Base-by-base conservation (phyloP, 1,140 invertebrate species). In the Aphis craccivora region DNA sequence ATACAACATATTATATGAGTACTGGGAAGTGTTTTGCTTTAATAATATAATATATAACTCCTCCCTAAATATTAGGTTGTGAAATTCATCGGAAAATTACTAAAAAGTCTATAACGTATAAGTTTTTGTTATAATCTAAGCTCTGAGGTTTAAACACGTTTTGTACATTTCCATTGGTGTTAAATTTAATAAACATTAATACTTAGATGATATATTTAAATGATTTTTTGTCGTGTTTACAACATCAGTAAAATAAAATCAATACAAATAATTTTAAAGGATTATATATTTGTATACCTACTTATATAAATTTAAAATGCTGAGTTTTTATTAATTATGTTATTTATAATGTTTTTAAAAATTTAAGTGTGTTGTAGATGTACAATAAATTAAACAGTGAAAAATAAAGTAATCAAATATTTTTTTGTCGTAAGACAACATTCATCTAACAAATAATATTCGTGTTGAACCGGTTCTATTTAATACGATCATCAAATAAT, bases 391-490 rank as follows among this genome's bases (percentile, higher is more conserved):
- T 22, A 22, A 84, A 84, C 37, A n/a, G 1, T n/a, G 11, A 67
- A 67, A 67, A 67, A 67, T 76, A 76, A 30, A 76, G 60, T n/a
- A n/a, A 76, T 76, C n/a, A 76, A 76, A n/a, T 67, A 76, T 76
- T 76, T n/a, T 67, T 67, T 76, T 76, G 60, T 76, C 60, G 60
- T 76, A 6, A 22, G 30, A 76, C 60, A n/a, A 76, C 60, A 40
- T 86, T 86, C 40, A 86, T 86, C 35, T 30, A 86, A 40, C 40
- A 86, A 86, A 76, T 76, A 86, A 45, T 86, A 43, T 40, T 88
- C 86, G 86, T 45, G 45, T 88, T 88, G 35, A 88, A 88, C 86
- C 86, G 45, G 86, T 88, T 88, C 20, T 51, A 35, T 43, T 87
- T 87, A 8, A 87, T 48, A 87, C 25, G n/a, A 51, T 88, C 86